These are phyloP conservation scores for Parauchenoglanis punctatus DNA, from an alignment of 2,797 vertebrate species.

Conservation along the genomic window DNA sequence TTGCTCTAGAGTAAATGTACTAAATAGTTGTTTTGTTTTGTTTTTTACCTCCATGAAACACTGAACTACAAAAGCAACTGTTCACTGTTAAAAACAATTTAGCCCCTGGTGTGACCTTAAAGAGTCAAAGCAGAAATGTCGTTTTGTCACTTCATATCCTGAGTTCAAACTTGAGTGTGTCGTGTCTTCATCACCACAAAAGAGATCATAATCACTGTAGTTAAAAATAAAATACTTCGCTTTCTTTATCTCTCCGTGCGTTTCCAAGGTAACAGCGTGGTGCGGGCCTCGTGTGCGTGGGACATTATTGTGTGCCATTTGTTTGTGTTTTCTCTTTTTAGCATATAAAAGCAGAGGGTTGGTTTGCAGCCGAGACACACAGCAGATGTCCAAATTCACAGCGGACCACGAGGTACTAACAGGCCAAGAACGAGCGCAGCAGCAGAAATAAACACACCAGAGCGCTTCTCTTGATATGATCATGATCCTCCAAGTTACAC, in stretches of 20 bases:
- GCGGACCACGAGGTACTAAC: constrained; percentile 27
- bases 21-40: background rate
- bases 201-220: constrained; percentile 34
- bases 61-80: background rate
- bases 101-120: background rate
- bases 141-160: background rate
- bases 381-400: constrained; percentile 48
- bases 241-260: constrained; percentile 36
- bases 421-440: background rate
- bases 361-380: constrained; percentile 33
- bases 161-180: background rate
- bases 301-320: constrained; percentile 38
- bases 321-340: constrained; percentile 53
- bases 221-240: constrained; percentile 34
- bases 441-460: constrained; percentile 30
- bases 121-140: background rate
- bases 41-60: background rate
- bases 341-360: constrained; percentile 51
- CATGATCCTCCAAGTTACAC: background rate
- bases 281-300: constrained; percentile 31
- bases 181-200: background rate
- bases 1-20: background rate
- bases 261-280: constrained; percentile 56
- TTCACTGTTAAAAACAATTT: background rate
- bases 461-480: constrained; percentile 1